Evolutionary conservation across 2,797 vertebrate species (phyloP), one percentile per base, ranked within the genome.

Genomic region (Alcedo quadribrachys): DNA sequence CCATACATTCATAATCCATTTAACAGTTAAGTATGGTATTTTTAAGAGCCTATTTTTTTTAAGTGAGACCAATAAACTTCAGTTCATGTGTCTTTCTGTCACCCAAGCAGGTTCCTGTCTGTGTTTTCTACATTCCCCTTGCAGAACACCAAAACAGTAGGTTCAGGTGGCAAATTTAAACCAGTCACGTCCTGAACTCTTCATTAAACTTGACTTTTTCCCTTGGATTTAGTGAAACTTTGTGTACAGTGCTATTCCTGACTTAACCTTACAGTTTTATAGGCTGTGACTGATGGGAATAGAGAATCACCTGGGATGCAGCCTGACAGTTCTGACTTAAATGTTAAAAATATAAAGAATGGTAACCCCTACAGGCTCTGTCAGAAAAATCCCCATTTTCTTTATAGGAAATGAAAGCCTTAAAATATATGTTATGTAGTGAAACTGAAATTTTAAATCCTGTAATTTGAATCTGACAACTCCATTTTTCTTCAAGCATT

Each of bases 401-500:
- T 90, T 96, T 95, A 92, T 87, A 53, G 91, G 80, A 95, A 91
- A 88, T 94, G 75, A 95, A 96, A 96, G 76, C 65, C 89, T 92
- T 92, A 89, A 95, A 96, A 87, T 91, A 76, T 74, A 81, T 77
- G 33, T 93, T 84, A 84, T 62, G 71, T 79, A 86, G 90, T 96
- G 85, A 96, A 97, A 94, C 62, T 85, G 74, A 96, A 93, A 96
- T 95, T 95, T 93, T 77, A 86, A 92, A 86, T 94, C 90, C 84
- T 89, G 86, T 95, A 94, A 95, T 95, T 90, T 96, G 76, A 93
- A 95, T 86, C 87, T 96, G 58, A 96, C 95, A 95, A 93, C 73
- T 97, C 85, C 92, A 95, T 97, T 95, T 96, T 96, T 92, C 89
- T 96, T 95, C 94, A 93, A 94, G 92, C 93, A 58, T 97, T 95